These are phyloP conservation scores for Ianthella basta DNA, from an alignment of 37 sponge, comb jelly and placozoan species.

Conservation along the genomic window DNA sequence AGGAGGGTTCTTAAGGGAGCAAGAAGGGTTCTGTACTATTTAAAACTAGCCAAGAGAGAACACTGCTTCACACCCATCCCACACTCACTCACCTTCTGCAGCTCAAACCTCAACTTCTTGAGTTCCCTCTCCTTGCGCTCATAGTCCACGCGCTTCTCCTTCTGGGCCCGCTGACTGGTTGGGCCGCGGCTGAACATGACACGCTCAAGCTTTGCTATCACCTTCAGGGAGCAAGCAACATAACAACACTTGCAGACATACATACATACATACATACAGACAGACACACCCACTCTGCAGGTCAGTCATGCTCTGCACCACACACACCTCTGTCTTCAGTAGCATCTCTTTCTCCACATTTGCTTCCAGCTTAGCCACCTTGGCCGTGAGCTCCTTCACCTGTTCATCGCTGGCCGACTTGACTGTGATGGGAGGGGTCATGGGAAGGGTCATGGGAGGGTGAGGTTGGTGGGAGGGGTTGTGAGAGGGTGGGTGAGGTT, in stretches of 20 bases:
- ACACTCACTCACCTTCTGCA: slow-evolving; percentile 50
- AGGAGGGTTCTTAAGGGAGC: no score
- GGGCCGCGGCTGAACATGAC: slow-evolving; percentile 38
- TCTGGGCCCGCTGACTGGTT: slow-evolving; percentile 13
- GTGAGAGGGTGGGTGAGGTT: neutral
- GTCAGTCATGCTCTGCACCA: no score
- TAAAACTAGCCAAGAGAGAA: no score
- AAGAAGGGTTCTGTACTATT: no score
- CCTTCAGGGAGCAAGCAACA: slow-evolving; percentile 9
- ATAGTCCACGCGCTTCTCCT: slow-evolving; percentile 22
- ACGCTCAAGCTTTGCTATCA: slow-evolving; percentile 70
- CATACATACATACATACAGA: no score
- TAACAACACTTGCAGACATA: no score
- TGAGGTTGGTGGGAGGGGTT: no score
- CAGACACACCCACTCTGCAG: no score
- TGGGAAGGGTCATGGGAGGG: no score
- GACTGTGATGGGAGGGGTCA: neutral
- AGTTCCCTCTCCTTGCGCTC: slow-evolving; percentile 71
- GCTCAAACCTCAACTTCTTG: slow-evolving; percentile 57
- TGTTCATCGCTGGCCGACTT: neutral
- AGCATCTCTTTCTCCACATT: slow-evolving; percentile 57
- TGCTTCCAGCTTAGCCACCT: slow-evolving; percentile 42
- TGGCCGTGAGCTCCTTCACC: slow-evolving; percentile 20
- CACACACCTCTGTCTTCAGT: slow-evolving; percentile 48
- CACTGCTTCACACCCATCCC: no score